Evolutionary conservation across 2,888 invertebrate genomes (phyloP).

Genomic region (Drosophila nr. perissopoda): DNA sequence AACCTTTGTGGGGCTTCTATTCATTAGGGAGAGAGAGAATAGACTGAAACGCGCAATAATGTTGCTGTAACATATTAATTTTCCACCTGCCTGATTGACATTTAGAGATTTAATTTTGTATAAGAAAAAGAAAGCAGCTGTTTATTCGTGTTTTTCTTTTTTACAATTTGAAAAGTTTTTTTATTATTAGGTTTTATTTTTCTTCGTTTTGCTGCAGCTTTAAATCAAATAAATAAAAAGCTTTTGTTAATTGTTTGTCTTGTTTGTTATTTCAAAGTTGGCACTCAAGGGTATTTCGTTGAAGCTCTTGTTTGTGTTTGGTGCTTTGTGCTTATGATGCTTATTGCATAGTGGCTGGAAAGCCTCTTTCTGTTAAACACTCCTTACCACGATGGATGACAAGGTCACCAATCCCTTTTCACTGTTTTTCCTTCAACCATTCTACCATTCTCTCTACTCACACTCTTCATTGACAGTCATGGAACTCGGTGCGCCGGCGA

Average conservation of each 20-base stretch:
- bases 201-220: background rate
- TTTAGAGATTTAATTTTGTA: conserved; percentile 12
- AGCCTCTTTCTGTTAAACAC: conserved; percentile 31
- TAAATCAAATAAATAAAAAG: conserved; percentile 1
- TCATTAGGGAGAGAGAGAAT: conserved; percentile 3
- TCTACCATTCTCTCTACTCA: conserved; percentile 5
- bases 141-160: background rate
- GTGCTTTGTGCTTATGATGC: conserved; percentile 19
- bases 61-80: background rate
- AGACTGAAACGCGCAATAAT: background rate
- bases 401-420: conserved; percentile 28
- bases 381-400: conserved; percentile 31
- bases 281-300: conserved; percentile 11
- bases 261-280: conserved; percentile 10
- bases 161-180: conserved; percentile 1
- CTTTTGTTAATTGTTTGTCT: conserved; percentile 15
- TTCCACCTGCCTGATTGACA: background rate
- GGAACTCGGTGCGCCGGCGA: conserved; percentile 99
- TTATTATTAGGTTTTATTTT: background rate
- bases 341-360: conserved; percentile 42
- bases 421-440: background rate
- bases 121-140: conserved; percentile 1
- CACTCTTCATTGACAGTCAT: conserved; percentile 88
- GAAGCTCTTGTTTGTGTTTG: conserved; percentile 23
- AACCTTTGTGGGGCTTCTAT: conserved; percentile 21